Base-by-base conservation (phyloP, 2,888 invertebrate genomes). In the Cephus spinipes region DNA sequence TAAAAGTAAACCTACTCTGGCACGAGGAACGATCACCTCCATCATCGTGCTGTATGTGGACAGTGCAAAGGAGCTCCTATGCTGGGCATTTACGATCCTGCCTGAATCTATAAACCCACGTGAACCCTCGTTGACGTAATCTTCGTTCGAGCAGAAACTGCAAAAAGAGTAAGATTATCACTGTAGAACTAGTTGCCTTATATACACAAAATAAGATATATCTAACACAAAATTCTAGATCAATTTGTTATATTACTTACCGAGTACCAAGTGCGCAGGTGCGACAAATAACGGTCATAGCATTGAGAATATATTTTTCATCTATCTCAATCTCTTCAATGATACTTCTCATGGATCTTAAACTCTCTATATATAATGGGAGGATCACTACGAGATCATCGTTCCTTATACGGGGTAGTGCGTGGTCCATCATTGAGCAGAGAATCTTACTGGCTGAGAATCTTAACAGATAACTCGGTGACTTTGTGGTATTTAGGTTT, bases 211-310 rank as follows among this genome's bases (percentile, higher is more conserved):
- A 40, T 40, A 23, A 40, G 15, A 55, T 23, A 55, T 23, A 40
- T 23, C 6, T 40, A 40, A 23, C 23, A 55, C 40, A 55, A 55
- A 6, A 6, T 6, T 55, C 23, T 55, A 55, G 9, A 55, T 55
- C 40, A 55, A 55, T 9, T 55, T 55, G 23, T 55, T 1, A 55
- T 23, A 3, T 33, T 31, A 69, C 68, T 80, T 73, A 85, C 85
- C 85, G 79, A 32, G 79, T 77, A n/a, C 80, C 76, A 31, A 79
- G 79, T 40, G 80, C 82, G 30, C 85, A 85, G 36, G 77, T 73
- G 31, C 76, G 73, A 77, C 85, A 85, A 35, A 73, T 32, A n/a
- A 15, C 11, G 11, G n/a, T 73, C 23, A 55, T 55, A 55, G 40
- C 40, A 23, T 55, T 55, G 40, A 55, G 40, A 55, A 55, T 55